Base-by-base conservation (phyloP, 2,113 vertebrate species). In the Antigone vipio region DNA sequence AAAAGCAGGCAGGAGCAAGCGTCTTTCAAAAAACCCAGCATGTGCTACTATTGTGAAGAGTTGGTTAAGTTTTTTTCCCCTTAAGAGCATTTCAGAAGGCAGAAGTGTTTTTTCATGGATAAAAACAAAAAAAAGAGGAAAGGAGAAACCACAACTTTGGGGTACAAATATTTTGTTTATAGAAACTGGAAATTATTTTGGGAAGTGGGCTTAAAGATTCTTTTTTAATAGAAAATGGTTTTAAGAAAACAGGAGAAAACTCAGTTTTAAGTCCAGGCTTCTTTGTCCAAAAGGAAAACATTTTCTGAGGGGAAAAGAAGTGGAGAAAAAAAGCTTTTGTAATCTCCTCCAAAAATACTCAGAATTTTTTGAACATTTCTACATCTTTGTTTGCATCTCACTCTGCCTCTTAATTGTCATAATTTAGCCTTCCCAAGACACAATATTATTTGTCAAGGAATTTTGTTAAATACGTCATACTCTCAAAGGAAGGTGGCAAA, bases 401-500 rank as follows among this genome's bases (percentile, higher is more conserved):
- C 11, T 67, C 66, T 81, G 66, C 81, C 50, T 72, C 23, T 93
- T 85, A 9, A 23, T 82, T 92, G 27, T 67, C 1, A 1, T 38
- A 67, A 63, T 71, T 78, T 26, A 32, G 23, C 24, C n/a, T 77
- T 71, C 75, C 88, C n/a, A 49, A 66, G 21, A 78, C 68, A 44
- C 40, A 68, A 32, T 18, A 8, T 79, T 81, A 82, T 87, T 95
- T 52, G 52, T 62, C 35, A 93, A 79, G 84, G 62, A 92, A 92
- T 96, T 95, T 56, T 94, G 87, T 82, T 90, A 95, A 95, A 72
- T 77, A 67, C 22, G 17, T 95, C 93, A 91, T 18, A 2, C 8
- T 59, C n/a, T 45, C 38, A 58, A 56, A 80, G 45, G 32, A 77
- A 93, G 88, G 76, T 84, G 64, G 42, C 18, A 52, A 45, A 91